Base-by-base conservation (phyloP, 2,888 invertebrate genomes). In the Athetis lepigone region DNA sequence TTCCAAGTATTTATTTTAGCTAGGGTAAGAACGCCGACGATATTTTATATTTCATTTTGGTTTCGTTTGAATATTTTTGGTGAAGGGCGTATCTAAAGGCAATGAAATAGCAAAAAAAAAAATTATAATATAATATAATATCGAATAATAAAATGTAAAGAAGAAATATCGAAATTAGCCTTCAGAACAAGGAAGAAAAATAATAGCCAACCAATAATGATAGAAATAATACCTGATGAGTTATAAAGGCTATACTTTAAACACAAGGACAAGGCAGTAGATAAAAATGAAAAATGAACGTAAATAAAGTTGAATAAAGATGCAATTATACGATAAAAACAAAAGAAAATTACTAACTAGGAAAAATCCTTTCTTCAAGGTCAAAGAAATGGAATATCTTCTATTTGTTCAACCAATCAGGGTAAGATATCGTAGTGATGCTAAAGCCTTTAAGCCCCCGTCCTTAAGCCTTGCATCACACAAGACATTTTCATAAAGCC, bases 401-500 rank as follows among this genome's bases (percentile, higher is more conserved):
- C 8, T 16, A 23, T 27, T 8, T 9, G 33, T 9, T 13, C 39
- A 45, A 68, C 64, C 57, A 69, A 57, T 63, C 54, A 29, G 49
- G 16, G 16, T 47, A 25, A 33, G 43, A 56, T 49, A 27, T 55
- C 8, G 27, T 8, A n/a, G 21, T 29, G 3, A 3, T 19, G 37
- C 43, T 13, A 19, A n/a, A 33, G 40, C 5, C 4, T 36, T 7
- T 19, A 19, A 21, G 21, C 33, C 19, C 9, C 27, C 46, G 27
- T 11, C 51, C 37, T 39, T 40, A 9, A 11, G 19, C n/a, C 39
- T 49, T 63, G 39, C 39, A 56, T 62, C 60, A 54, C 46, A 23
- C 40, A 50, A 69, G 42, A 70, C 18, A 63, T 43, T 69, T 69
- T 63, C 39, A 67, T 64, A 59, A 63, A 52, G 37, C 50, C 49